These are phyloP conservation scores for Xestia rhomboidea DNA, from an alignment of 2,888 invertebrate species.

Conservation along the genomic window DNA sequence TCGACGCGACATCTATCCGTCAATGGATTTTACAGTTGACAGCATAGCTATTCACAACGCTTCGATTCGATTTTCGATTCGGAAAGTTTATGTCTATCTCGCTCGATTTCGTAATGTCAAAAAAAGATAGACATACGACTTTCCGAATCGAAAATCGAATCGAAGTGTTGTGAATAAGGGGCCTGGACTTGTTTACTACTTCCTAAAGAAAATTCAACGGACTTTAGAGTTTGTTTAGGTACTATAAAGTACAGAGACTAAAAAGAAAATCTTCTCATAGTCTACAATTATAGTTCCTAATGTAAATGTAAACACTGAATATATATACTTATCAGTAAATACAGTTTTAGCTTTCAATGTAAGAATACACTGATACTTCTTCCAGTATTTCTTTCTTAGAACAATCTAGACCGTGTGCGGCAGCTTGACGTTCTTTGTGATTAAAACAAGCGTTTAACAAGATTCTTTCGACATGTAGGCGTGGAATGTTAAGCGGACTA, in stretches of 20 bases:
- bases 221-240: not conserved
- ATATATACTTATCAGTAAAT: not conserved
- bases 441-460: constrained; percentile 38
- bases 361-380: not conserved
- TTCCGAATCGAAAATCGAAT: too few relatives aligned
- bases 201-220: not conserved
- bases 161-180: too few relatives aligned
- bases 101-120: too few relatives aligned
- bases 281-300: not conserved
- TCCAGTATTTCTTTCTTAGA: constrained; percentile 9
- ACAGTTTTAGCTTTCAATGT: not conserved
- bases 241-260: not conserved
- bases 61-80: too few relatives aligned
- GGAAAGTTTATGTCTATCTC: too few relatives aligned
- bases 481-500: constrained; percentile 24
- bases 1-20: not conserved
- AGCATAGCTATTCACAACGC: too few relatives aligned
- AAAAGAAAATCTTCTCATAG: not conserved
- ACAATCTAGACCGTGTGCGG: constrained; percentile 14
- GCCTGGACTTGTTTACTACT: constrained; percentile 10
- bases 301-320: not conserved
- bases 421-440: constrained; percentile 20
- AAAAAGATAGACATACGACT: too few relatives aligned
- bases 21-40: constrained; percentile 1
- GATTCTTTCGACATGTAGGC: constrained; percentile 39